Conservation (phyloP, 1,140 invertebrate genomes). For the Leptinotarsa undecemlineata region DNA sequence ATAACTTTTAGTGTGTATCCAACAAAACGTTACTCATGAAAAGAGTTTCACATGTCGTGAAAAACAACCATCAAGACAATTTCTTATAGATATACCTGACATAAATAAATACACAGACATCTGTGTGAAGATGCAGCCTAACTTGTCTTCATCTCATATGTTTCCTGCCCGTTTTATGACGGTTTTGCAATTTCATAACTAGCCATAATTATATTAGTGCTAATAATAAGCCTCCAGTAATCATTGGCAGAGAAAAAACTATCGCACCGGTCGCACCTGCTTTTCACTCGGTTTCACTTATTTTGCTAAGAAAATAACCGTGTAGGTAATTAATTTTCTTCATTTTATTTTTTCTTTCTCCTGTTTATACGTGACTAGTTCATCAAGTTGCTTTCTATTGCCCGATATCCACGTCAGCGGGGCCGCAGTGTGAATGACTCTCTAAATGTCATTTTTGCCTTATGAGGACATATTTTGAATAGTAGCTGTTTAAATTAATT, state of each 20-base stretch:
- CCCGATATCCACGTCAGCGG: neutral
- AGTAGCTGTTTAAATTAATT: no score
- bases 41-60: no score
- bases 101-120: no score
- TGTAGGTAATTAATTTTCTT: constrained; percentile 4
- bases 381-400: neutral
- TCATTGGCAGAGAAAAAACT: neutral
- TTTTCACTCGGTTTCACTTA: neutral
- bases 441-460: no score
- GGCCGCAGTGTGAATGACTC: no score
- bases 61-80: no score
- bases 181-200: neutral
- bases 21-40: no score
- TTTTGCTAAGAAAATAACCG: constrained; percentile 1
- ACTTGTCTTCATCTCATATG: no score
- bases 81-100: no score
- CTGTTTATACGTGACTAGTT: neutral
- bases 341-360: neutral
- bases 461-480: no score
- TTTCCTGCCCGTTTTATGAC: neutral
- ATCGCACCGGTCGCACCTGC: neutral
- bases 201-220: neutral
- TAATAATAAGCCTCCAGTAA: neutral
- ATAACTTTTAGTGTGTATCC: no score
- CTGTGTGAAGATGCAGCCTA: no score